Conservation (phyloP, 2,113 vertebrate species). For the Archilochus colubris region DNA sequence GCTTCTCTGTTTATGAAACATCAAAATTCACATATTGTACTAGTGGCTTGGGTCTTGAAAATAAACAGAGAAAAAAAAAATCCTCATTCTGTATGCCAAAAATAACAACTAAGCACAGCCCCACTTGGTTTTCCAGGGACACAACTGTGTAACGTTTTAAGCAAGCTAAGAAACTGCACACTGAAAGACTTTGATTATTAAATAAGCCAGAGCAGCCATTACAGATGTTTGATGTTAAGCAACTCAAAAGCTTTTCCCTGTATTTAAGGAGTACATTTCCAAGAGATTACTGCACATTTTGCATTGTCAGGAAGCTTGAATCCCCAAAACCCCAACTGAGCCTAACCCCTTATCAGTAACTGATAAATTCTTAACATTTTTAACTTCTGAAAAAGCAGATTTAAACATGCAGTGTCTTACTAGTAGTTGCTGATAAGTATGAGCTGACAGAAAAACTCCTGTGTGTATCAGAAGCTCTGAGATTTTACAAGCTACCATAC, state of each 20-base stretch:
- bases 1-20: neutral
- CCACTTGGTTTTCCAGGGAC: neutral
- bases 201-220: neutral
- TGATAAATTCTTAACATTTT: neutral
- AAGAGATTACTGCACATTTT: neutral
- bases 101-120: neutral
- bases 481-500: slow-evolving; percentile 1
- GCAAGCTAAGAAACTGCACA: neutral
- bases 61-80: neutral
- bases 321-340: neutral
- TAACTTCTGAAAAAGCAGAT: slow-evolving; percentile 10
- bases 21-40: neutral
- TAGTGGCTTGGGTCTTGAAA: neutral
- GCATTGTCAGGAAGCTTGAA: neutral
- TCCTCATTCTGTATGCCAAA: rapidly evolving
- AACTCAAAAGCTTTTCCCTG: neutral
- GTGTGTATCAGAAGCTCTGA: neutral
- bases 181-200: neutral
- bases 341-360: neutral
- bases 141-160: rapidly evolving
- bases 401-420: neutral
- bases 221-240: neutral
- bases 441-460: slow-evolving; percentile 25
- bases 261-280: neutral
- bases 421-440: neutral